Percentiles rank a stretch among this genome's conserved stretches.
These are phyloP conservation scores for Drosophila nigromelanica DNA, from an alignment of 1,140 invertebrate genomes.

Conservation along the genomic window DNA sequence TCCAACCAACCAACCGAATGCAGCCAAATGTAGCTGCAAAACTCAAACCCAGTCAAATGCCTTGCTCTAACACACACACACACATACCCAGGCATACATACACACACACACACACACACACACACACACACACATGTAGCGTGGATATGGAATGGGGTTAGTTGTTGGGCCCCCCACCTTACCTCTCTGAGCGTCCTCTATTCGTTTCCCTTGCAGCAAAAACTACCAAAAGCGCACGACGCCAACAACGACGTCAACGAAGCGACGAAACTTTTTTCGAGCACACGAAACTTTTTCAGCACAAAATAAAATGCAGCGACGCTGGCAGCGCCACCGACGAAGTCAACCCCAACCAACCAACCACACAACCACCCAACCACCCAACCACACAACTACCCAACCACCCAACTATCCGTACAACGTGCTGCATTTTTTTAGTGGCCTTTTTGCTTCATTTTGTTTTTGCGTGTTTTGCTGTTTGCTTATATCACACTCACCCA, in stretches of 20 bases:
- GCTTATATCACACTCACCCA: conserved; percentile 29
- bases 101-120: conserved; percentile 27
- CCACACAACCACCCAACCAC: too few species aligned
- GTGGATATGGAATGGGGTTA: conserved; percentile 25
- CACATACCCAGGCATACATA: conserved; percentile 13
- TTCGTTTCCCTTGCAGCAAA: conserved; percentile 58
- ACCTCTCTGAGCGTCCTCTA: conserved; percentile 14
- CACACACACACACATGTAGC: conserved; percentile 3
- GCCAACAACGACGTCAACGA: conserved; percentile 76
- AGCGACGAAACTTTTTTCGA: conserved; percentile 83
- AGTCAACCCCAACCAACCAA: neutral
- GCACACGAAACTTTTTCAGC: conserved; percentile 84
- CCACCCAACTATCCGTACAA: conserved; percentile 17
- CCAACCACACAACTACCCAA: conserved; percentile 24
- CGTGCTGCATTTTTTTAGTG: conserved; percentile 61
- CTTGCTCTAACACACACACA: conserved; percentile 45
- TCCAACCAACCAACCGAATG: conserved; percentile 72
- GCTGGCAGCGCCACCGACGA: conserved; percentile 14
- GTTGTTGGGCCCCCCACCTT: conserved; percentile 4
- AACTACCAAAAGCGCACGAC: conserved; percentile 66
- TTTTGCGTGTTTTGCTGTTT: conserved; percentile 82
- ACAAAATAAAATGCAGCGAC: conserved; percentile 81
- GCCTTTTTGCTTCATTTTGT: conserved; percentile 75
- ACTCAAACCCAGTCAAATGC: conserved; percentile 74
- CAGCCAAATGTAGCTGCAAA: conserved; percentile 80